Evolutionary conservation across 2,797 vertebrate species (phyloP).

Genomic region (Poecilia picta): DNA sequence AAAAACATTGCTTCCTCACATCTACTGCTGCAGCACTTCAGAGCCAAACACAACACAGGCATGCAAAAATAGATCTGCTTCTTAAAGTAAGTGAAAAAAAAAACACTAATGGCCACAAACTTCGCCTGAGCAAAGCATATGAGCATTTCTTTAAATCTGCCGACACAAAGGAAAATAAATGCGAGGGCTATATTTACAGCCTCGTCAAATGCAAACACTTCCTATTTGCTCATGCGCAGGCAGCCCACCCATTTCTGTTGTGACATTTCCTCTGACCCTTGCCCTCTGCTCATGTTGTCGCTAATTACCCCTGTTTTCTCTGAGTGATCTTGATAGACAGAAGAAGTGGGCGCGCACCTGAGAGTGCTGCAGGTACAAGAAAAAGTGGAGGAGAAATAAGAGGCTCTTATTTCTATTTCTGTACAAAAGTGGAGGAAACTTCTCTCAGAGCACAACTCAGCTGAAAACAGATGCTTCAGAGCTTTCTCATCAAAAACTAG

Average conservation of each 20-base stretch:
- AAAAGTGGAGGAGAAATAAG: constrained; percentile 7
- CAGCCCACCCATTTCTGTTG: constrained; percentile 67
- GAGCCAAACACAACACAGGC: constrained; percentile 60
- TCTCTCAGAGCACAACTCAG: constrained; percentile 33
- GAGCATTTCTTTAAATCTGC: constrained; percentile 53
- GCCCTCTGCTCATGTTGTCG: constrained; percentile 54
- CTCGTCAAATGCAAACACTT: constrained; percentile 43
- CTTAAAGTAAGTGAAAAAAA: constrained; percentile 57
- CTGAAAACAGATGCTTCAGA: constrained; percentile 45
- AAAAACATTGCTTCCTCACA: constrained; percentile 53
- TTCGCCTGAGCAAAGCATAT: constrained; percentile 29
- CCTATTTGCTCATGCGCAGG: constrained; percentile 24
- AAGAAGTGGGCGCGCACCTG: constrained; percentile 16
- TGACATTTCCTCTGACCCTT: constrained; percentile 73
- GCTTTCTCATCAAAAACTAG: constrained; percentile 57
- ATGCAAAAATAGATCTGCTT: constrained; percentile 70
- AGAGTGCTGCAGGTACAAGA: constrained; percentile 52
- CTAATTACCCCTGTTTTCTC: constrained; percentile 75
- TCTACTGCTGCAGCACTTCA: constrained; percentile 59
- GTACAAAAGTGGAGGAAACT: constrained; percentile 35
- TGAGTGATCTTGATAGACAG: constrained; percentile 60
- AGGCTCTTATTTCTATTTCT: constrained; percentile 42
- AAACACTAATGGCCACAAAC: constrained; percentile 60
- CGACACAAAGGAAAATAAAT: constrained; percentile 44
- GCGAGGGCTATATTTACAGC: constrained; percentile 37